Conservation (phyloP, 2,888 invertebrate genomes). For the Petrophora chlorosata region DNA sequence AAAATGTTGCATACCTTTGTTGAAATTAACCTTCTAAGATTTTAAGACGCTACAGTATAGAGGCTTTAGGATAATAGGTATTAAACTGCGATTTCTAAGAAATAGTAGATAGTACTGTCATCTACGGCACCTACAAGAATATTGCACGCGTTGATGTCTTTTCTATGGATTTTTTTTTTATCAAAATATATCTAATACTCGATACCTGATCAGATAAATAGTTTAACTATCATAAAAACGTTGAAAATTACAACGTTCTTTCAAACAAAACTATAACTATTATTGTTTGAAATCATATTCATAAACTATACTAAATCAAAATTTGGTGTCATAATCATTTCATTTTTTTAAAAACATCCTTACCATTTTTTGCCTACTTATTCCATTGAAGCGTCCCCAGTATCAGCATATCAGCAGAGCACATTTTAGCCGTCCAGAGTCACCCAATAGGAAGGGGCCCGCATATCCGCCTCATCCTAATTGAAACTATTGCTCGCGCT, state of each 20-base stretch:
- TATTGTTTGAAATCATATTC: no score
- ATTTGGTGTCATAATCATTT: not conserved
- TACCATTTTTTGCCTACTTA: no score
- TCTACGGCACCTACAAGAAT: not conserved
- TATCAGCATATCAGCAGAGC: constrained; percentile 27
- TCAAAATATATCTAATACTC: no score
- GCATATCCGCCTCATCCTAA: constrained; percentile 80
- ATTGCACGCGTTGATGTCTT: constrained; percentile 24
- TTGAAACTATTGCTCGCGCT: constrained; percentile 79
- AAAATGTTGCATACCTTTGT: constrained; percentile 12
- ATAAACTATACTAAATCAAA: no score
- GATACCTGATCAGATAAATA: no score
- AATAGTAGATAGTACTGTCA: not conserved
- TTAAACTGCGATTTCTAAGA: no score
- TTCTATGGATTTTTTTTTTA: constrained; percentile 9
- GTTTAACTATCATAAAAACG: no score
- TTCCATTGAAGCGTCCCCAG: not conserved
- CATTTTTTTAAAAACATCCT: not conserved
- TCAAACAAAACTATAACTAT: no score
- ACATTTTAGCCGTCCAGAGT: constrained; percentile 49
- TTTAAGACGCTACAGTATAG: no score
- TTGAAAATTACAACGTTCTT: no score
- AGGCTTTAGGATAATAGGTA: no score
- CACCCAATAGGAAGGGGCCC: constrained; percentile 72
- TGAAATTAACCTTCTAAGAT: no score